Evolutionary conservation across 2,797 vertebrate species (phyloP).

Genomic region (Okamejei kenojei): DNA sequence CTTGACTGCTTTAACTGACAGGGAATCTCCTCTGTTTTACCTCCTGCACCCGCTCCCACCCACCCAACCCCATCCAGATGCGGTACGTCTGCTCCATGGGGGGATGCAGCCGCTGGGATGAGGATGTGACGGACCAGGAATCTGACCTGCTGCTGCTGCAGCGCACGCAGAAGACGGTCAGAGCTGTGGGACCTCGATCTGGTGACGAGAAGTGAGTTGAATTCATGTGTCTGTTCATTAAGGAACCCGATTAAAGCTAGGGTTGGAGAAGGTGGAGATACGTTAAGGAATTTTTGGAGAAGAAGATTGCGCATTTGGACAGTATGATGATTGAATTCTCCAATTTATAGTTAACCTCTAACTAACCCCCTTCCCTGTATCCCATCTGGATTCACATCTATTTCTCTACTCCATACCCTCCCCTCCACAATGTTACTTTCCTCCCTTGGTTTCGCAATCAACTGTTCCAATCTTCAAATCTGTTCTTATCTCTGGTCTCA

Average conservation of each 20-base stretch:
- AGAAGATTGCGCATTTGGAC: not conserved
- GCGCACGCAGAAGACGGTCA: slow-evolving; percentile 89
- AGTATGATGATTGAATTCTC: too few species aligned
- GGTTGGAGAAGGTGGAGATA: not conserved
- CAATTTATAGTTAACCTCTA: too few species aligned
- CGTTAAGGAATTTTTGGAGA: not conserved
- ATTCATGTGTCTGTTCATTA: not conserved
- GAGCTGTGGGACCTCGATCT: slow-evolving; percentile 85
- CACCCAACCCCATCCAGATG: slow-evolving; percentile 57
- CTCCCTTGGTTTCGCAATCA: too few species aligned
- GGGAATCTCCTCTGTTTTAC: not conserved
- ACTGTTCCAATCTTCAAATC: too few species aligned
- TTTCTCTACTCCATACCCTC: too few species aligned
- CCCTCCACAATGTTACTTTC: too few species aligned
- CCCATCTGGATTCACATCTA: too few species aligned
- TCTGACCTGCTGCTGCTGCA: slow-evolving; percentile 79
- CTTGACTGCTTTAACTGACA: not conserved
- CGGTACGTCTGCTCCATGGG: slow-evolving; percentile 89
- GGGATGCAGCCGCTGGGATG: slow-evolving; percentile 85
- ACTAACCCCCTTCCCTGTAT: too few species aligned
- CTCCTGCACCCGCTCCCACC: too few species aligned
- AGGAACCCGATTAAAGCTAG: not conserved
- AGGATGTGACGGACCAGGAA: slow-evolving; percentile 72
- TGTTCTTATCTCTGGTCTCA: too few species aligned
- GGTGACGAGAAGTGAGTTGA: slow-evolving; percentile 83